A percentile compares a stretch with the other conserved stretches of the same genome.
These are phyloP conservation scores for Leptobrachium leishanense DNA, from an alignment of 2,113 vertebrate genomes.

Conservation along the genomic window DNA sequence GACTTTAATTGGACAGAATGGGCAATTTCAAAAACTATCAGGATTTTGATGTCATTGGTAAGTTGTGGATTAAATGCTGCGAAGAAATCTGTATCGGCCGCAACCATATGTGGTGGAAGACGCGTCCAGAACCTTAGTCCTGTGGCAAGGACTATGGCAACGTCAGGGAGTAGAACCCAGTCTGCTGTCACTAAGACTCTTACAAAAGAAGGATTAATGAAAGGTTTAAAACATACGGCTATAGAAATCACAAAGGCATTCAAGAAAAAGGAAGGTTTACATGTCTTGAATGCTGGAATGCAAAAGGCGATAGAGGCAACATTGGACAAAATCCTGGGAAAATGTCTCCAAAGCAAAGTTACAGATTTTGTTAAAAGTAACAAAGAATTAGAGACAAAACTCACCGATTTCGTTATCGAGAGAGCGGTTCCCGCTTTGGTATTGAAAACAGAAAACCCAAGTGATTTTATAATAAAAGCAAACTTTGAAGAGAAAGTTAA, in stretches of 20 bases:
- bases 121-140: background rate
- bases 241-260: constrained; percentile 33
- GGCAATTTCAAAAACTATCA: constrained; percentile 27
- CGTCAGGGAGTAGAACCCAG: background rate
- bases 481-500: no score
- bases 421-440: no score
- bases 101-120: background rate
- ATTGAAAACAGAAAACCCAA: no score
- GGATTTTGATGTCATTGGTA: constrained; percentile 38
- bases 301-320: background rate
- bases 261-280: background rate
- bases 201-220: constrained; percentile 24
- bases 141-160: background rate
- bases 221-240: constrained; percentile 24
- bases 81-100: constrained; percentile 1
- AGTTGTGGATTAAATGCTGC: constrained; percentile 27
- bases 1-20: constrained; percentile 39
- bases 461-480: no score
- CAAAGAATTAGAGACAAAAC: no score
- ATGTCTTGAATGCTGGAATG: constrained; percentile 23
- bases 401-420: no score
- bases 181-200: background rate
- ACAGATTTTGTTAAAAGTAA: no score
- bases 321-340: constrained; percentile 6
- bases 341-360: no score